These are phyloP conservation scores for Acronicta aceris DNA, from an alignment of 2,888 invertebrate genomes.

Conservation along the genomic window DNA sequence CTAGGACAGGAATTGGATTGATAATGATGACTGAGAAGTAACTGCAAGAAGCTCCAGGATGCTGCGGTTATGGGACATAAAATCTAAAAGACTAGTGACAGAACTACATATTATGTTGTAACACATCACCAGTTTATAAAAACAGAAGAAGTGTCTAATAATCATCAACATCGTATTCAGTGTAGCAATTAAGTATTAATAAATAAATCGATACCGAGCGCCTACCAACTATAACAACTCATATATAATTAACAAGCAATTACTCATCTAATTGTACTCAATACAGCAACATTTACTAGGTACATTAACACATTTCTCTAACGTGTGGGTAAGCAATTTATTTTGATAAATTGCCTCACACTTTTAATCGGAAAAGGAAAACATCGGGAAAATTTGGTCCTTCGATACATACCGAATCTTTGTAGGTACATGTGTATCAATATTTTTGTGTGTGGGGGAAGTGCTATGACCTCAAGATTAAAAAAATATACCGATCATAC, in stretches of 20 bases:
- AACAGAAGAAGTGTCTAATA: too few relatives aligned
- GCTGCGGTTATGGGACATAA: too few relatives aligned
- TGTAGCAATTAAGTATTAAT: neutral
- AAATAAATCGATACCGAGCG: slow-evolving; percentile 15
- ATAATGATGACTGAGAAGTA: too few relatives aligned
- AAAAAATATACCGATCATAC: too few relatives aligned
- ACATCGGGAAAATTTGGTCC: slow-evolving; percentile 43
- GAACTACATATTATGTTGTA: too few relatives aligned
- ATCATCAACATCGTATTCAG: neutral
- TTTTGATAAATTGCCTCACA: slow-evolving; percentile 53
- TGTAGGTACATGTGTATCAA: slow-evolving; percentile 1
- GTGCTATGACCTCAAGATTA: neutral
- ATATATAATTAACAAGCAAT: slow-evolving; percentile 34
- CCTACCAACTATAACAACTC: slow-evolving; percentile 8
- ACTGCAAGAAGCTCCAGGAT: too few relatives aligned
- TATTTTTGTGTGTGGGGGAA: neutral
- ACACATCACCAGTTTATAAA: too few relatives aligned
- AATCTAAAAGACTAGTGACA: too few relatives aligned
- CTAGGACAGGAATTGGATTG: too few relatives aligned
- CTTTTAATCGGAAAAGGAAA: slow-evolving; percentile 52
- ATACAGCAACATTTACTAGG: slow-evolving; percentile 35
- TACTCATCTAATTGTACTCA: slow-evolving; percentile 25
- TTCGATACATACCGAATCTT: slow-evolving; percentile 16
- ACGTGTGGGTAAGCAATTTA: slow-evolving; percentile 44
- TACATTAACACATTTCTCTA: slow-evolving; percentile 50